These are phyloP conservation scores for Caradrina kadenii DNA, from an alignment of 2,888 invertebrate species.

Conservation along the genomic window DNA sequence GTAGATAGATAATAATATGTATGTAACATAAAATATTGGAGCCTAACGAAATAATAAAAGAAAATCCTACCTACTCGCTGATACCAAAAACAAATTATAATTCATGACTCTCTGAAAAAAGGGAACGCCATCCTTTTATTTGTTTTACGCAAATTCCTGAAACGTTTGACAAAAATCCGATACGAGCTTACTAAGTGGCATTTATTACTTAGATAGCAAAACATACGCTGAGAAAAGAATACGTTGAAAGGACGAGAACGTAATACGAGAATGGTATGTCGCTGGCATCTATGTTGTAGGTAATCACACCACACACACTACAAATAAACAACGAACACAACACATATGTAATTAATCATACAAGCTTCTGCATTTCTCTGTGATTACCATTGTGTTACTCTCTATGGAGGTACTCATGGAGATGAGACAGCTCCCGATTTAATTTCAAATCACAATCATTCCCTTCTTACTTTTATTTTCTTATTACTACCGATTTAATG, in stretches of 20 bases:
- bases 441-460: slow-evolving; percentile 79
- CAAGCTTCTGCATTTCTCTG: slow-evolving; percentile 76
- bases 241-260: slow-evolving; percentile 41
- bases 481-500: slow-evolving; percentile 78
- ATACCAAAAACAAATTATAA: slow-evolving; percentile 9
- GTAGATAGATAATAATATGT: no score
- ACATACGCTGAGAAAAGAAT: slow-evolving; percentile 19
- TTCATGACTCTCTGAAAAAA: background rate
- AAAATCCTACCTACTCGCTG: background rate
- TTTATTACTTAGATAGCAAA: slow-evolving; percentile 34
- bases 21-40: background rate
- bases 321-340: slow-evolving; percentile 50
- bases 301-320: slow-evolving; percentile 40
- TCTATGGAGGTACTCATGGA: slow-evolving; percentile 70
- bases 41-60: background rate
- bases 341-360: slow-evolving; percentile 80
- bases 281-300: slow-evolving; percentile 29
- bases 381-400: slow-evolving; percentile 82
- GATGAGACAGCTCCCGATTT: slow-evolving; percentile 80
- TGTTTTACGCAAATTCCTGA: slow-evolving; percentile 25
- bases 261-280: slow-evolving; percentile 45
- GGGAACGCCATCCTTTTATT: slow-evolving; percentile 10
- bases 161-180: slow-evolving; percentile 26
- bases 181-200: slow-evolving; percentile 33
- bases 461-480: slow-evolving; percentile 74